phyloP scores from a whole-genome alignment of 53 echinoderm and acorn worm species.

The Holothuria leucospilota region DNA sequence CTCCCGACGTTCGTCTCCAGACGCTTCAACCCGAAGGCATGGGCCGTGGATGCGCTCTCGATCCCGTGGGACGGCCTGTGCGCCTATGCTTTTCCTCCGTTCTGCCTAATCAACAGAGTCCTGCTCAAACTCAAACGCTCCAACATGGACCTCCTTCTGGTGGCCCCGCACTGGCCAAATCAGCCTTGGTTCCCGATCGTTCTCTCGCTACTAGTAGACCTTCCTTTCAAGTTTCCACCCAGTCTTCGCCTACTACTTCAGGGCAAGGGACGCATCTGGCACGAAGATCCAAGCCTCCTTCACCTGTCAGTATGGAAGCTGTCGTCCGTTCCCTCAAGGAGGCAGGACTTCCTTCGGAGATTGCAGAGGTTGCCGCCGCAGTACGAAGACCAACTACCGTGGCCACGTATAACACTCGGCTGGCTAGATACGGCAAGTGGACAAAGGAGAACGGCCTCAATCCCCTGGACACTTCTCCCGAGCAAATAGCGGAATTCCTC shows the following conservation, averaged over 20 bases:
- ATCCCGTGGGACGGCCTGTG: conserved; percentile 42
- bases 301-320: not conserved
- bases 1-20: conserved; percentile 51
- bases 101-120: conserved; percentile 20
- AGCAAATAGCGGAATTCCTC: too few relatives aligned
- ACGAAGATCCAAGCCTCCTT: too few relatives aligned
- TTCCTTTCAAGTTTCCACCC: too few relatives aligned
- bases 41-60: conserved; percentile 36
- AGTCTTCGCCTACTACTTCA: too few relatives aligned
- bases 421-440: not conserved
- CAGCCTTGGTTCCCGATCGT: conserved; percentile 52
- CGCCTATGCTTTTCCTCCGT: conserved; percentile 60
- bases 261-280: too few relatives aligned
- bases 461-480: not conserved
- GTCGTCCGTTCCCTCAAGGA: not conserved
- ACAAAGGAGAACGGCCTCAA: not conserved
- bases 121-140: conserved; percentile 21
- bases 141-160: conserved; percentile 18
- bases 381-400: not conserved
- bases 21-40: conserved; percentile 9
- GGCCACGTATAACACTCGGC: not conserved
- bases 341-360: too few relatives aligned
- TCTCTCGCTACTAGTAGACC: not conserved
- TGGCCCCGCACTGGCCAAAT: conserved; percentile 60
- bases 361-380: not conserved